Conservation (phyloP, 1,140 invertebrate genomes). For the Ceratina japonica region DNA sequence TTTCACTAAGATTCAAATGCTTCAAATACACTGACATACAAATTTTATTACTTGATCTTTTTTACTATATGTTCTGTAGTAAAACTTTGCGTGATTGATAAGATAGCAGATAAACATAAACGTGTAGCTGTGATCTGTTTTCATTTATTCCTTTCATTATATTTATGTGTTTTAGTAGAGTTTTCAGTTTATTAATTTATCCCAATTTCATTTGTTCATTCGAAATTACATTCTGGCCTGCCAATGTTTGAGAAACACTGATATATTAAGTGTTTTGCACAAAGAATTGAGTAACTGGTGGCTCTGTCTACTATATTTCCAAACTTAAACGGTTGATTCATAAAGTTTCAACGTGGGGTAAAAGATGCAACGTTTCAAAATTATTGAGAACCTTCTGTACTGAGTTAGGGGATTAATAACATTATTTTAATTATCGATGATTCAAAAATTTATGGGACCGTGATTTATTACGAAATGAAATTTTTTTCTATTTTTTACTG, state of each 20-base stretch:
- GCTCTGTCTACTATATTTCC: conserved; percentile 66
- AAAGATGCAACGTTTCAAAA: background rate
- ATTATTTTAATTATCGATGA: background rate
- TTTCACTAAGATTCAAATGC: conserved; percentile 67
- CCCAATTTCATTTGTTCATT: conserved; percentile 7
- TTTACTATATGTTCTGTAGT: conserved; percentile 64
- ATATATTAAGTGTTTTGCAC: conserved; percentile 69
- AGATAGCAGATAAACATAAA: conserved; percentile 57
- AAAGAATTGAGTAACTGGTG: conserved; percentile 64
- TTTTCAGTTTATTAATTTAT: conserved; percentile 54
- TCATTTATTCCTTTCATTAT: conserved; percentile 45
- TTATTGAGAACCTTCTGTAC: background rate
- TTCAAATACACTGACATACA: conserved; percentile 66
- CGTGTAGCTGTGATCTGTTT: conserved; percentile 66
- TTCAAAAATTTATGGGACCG: background rate
- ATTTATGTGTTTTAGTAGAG: conserved; percentile 47
- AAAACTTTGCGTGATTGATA: conserved; percentile 58
- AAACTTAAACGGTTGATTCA: conserved; percentile 22
- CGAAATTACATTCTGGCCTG: conserved; percentile 64
- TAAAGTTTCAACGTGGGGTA: conserved; percentile 24
- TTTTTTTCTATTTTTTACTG: background rate
- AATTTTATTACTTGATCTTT: conserved; percentile 58
- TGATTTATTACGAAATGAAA: background rate
- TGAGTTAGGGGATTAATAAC: background rate
- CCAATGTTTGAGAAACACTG: conserved; percentile 76